Evolutionary conservation across 2,113 vertebrate species (phyloP).

Genomic region (Polypterus senegalus): DNA sequence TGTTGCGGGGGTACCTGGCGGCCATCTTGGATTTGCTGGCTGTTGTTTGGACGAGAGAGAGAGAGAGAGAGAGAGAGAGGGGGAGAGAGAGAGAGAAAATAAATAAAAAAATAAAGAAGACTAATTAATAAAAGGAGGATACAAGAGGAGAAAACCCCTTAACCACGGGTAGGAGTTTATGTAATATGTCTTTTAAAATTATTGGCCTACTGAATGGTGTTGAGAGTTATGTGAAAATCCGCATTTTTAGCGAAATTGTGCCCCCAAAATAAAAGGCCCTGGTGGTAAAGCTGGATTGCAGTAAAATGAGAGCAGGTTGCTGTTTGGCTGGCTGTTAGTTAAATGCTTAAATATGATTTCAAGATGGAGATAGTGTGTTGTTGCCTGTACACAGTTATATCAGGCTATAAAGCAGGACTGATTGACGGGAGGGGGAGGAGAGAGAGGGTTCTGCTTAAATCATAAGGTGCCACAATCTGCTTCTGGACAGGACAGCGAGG

Average conservation of each 20-base stretch:
- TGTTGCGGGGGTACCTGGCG: conserved; percentile 40
- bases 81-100: conserved; percentile 34
- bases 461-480: no score
- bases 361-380: no score
- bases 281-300: neutral
- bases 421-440: no score
- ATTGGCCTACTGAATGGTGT: no score
- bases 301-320: neutral
- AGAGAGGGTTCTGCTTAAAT: no score
- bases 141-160: conserved; percentile 32
- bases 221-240: neutral
- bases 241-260: neutral
- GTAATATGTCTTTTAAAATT: neutral
- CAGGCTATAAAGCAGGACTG: no score
- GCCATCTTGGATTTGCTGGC: conserved; percentile 57
- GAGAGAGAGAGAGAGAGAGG: neutral
- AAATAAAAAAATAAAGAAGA: conserved; percentile 51
- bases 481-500: no score
- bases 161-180: conserved; percentile 41
- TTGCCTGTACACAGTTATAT: no score
- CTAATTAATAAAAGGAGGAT: conserved; percentile 45
- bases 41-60: conserved; percentile 36
- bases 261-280: neutral
- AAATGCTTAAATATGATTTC: no score
- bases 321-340: neutral